Base-by-base conservation (phyloP, 2,888 invertebrate species). In the Oxystoma pomonae region DNA sequence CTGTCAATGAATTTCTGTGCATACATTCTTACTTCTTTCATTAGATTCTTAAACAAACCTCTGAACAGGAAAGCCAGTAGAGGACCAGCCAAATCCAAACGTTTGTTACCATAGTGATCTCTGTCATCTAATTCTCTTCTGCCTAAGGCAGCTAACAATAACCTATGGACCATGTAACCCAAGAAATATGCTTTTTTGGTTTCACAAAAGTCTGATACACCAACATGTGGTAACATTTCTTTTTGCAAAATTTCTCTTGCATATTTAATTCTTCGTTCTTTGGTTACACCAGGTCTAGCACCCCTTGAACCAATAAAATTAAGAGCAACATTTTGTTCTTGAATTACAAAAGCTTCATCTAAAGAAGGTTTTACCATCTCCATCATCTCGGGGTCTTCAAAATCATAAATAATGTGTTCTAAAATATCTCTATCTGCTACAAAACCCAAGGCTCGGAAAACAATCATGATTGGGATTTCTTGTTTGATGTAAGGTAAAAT, bases 331-430 rank as follows among this genome's bases (percentile, higher is more conserved):
- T 94, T 97, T 80, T 99, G 99, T 78, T 99, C 99, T 58, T 68
- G 68, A 55, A 68, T 68, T 16, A 68, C 68, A 62, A 68, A 68
- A 16, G 68, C 68, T 59, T 68, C 68, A 51, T 68, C 68, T 55
- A 68, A 58, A 1, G 66, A 66, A 12, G 68, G 68, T 58, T 68
- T 68, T 1, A 83, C 98, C 98, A 99, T 98, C 86, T 99, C 99
- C 98, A 99, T 99, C 98, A 99, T 98, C 84, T 99, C 99, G 5
- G 97, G 98, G 82, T 99, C 99, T 81, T 99, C 98, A 82, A 99
- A 99, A 78, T 99, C 99, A 79, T 99, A 99, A 75, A 99, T 99
- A 67, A 99, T 99, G 76, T 99, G 99, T 78, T 99, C 99, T 19
- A 99, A 84, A 75, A 99, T 99, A 82, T 99, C 99, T 75, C 99